Base-by-base conservation (phyloP, 2,888 invertebrate genomes). In the Pteria penguin region DNA sequence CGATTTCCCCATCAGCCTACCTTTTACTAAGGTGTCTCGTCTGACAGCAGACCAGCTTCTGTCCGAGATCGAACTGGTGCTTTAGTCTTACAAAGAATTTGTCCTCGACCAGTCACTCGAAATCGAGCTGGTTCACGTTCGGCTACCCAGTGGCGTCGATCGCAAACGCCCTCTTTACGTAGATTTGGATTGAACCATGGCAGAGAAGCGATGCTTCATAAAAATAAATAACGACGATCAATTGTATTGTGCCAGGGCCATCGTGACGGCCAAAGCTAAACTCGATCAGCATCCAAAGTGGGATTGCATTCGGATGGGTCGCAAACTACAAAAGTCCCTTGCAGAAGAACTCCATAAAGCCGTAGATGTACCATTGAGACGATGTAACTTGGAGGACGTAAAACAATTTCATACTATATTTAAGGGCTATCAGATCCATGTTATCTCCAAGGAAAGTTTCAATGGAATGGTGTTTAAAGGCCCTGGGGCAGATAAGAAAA, bases 391-490 rank as follows among this genome's bases (percentile, higher is more conserved):
- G 5, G 8, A 54, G 29, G 66, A 76, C 31, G 14, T 76, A 8
- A 73, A 79, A 33, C 18, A 5, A 22, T 79, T 81, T 63, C 81
- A 81, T 67, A 4, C n/a, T 2, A 72, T 71, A 0, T 8, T 75
- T 22, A 58, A 61, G 8, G 63, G 29, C 22, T 72, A 63, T 31
- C 68, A 75, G 45, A 63, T 76, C 24, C 32, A 76, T 29, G 75
- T 81, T 2, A 26, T 81, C 2, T 81, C 81, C 0, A 77, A 81
- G 45, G 81, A 77, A 57, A 67, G 66, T 61, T 81, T 79, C 54
- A 81, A 81, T 63, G 63, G 60, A 32, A 66, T 80, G 26, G 70
- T 80, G 24, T 80, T 68, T 61, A 24, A 60, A 32, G 78, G 80
- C 3, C 77, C 76, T 11, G 77, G 78, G 61, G 71, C 71, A 8